Evolutionary conservation across 1,140 invertebrate species (phyloP), one percentile per base, ranked within the genome.

Genomic region (Cotesia chilonis): DNA sequence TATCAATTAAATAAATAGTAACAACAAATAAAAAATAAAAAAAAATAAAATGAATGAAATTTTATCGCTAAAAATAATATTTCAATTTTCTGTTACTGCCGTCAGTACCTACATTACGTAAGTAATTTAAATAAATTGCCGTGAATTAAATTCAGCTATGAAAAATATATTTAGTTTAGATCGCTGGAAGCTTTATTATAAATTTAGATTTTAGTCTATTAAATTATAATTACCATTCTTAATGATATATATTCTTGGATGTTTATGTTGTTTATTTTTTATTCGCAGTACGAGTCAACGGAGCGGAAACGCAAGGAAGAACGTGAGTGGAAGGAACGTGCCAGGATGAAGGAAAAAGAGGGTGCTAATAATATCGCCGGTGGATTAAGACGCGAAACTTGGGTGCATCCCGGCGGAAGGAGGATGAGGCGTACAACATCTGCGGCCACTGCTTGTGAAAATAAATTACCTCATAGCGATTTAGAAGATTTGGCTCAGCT

Each of bases 391-490:
- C 89, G 91, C 73, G 95, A 96, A 87, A 91, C 93, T 52, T 96
- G 95, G 95, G 90, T 95, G 76, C 90, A 93, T 80, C 92, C 93
- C 6, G 92, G 93, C 79, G 92, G 92, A 3, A 86, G 89, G 54
- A 83, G 90, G 68, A 84, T 92, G 6, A 89, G 92, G 79, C 87
- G 91, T 70, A 92, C 92, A 14, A 92, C 92, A 17, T 87, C 91
- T 61, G 83, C 89, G 20, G 79, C 82, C 4, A 67, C 79, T 60
- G 67, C 79, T 4, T 90, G 59, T 76, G 87, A 84, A 84, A 87
- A 73, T 72, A 88, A 77, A 83, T 85, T 84, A 20, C 75, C 79
- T 78, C 81, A 81, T 77, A 89, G 89, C 54, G 90, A 91, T 75
- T 88, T 92, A 57, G 92, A 92, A 74, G 91, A 94, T 79, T 84